These are phyloP conservation scores for Carabus problematicus DNA, from an alignment of 2,888 invertebrate genomes.

Conservation along the genomic window DNA sequence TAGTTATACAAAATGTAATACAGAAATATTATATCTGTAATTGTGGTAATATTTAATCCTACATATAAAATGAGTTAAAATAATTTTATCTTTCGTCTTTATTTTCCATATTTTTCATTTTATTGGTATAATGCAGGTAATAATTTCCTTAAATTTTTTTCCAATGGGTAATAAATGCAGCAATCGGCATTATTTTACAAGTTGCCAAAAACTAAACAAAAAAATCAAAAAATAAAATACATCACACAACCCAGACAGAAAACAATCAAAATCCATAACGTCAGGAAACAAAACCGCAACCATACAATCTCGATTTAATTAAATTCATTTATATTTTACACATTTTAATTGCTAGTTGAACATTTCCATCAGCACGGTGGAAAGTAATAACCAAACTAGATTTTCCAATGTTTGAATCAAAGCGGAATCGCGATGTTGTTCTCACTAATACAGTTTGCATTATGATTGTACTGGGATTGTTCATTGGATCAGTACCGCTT, in stretches of 20 bases:
- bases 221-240: too few relatives aligned
- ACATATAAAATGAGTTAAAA: too few relatives aligned
- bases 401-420: neutral
- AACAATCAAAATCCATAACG: conserved; percentile 38
- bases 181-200: too few relatives aligned
- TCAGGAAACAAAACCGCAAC: conserved; percentile 19
- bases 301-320: conserved; percentile 33
- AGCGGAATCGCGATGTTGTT: neutral
- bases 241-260: conserved; percentile 26
- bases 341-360: conserved; percentile 35
- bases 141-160: too few relatives aligned
- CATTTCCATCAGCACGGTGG: conserved; percentile 28
- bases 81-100: too few relatives aligned
- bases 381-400: conserved; percentile 7
- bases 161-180: too few relatives aligned
- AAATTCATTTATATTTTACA: conserved; percentile 43
- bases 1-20: too few relatives aligned
- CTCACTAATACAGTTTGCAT: neutral
- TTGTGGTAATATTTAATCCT: too few relatives aligned
- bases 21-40: too few relatives aligned
- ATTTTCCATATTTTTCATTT: too few relatives aligned
- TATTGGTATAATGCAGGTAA: too few relatives aligned
- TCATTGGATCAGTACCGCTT: conserved; percentile 11
- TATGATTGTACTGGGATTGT: conserved; percentile 6
- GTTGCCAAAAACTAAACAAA: too few relatives aligned